Base-by-base conservation (phyloP, 2,113 vertebrate genomes). In the Ariopsis seemanni region DNA sequence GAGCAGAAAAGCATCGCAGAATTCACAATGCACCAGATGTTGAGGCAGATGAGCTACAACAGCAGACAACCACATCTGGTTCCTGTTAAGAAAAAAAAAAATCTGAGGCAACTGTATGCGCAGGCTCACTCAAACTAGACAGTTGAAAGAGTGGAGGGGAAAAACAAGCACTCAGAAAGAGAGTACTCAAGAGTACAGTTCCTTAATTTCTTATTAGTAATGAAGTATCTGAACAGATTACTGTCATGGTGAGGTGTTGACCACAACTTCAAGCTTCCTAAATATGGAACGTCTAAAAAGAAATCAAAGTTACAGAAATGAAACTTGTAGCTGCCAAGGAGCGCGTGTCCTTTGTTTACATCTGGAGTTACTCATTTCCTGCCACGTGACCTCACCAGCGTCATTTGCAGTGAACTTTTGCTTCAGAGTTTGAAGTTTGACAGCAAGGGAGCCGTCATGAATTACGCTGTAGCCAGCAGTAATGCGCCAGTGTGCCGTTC, bases 371-470 rank as follows among this genome's bases (percentile, higher is more conserved):
- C 82, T 84, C 81, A 30, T 74, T 90, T 87, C 67, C 77, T 69
- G 50, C 67, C 89, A 85, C 88, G 87, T 90, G 89, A 90, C 87
- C 80, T 22, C 22, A 77, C 18, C 14, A 58, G 79, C 79, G 87
- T 88, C 81, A 86, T 30, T 82, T 14, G 22, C 30, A 17, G 7
- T 20, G 81, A 84, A 81, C 75, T 85, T 50, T 81, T 58, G 65
- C 82, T 85, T 88, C 74, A 74, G 83, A 90, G 89, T 88, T 88
- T 90, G 89, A 88, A 88, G 89, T 86, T 85, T 90, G 78, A 81
- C 79, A 88, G 77, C 84, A 50, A 62, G 6, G 22, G 25, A 84
- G 1, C 80, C 57, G 78, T 62, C 67, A 58, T 25, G 69, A 74
- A 84, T 34, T n/a, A 60, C 82, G 67, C 65, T 67, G 58, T 57